A percentile compares a stretch with the other conserved stretches of the same genome.
Evolutionary conservation across 1,140 invertebrate genomes (phyloP).

Genomic region (Chlorops oryzae): DNA sequence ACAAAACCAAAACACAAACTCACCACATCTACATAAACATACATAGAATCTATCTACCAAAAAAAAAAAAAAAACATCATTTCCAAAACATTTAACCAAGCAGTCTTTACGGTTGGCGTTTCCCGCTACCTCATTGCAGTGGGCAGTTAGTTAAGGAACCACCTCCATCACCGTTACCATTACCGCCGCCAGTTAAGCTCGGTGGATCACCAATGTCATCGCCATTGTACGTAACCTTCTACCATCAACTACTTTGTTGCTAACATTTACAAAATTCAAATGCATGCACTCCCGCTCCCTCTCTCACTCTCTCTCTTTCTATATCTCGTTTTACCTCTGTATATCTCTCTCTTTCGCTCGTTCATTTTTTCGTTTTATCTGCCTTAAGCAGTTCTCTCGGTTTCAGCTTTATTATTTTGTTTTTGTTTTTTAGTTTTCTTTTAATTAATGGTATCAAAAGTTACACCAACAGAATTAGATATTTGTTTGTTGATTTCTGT

Average conservation of each 20-base stretch:
- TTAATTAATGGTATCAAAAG: neutral
- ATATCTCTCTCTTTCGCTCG: neutral
- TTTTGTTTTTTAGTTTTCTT: neutral
- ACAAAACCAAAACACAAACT: constrained; percentile 3
- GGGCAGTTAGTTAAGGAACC: constrained; percentile 67
- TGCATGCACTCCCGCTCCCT: too few relatives aligned
- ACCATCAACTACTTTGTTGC: too few relatives aligned
- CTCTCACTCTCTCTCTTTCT: too few relatives aligned
- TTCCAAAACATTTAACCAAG: constrained; percentile 47
- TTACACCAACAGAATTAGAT: too few relatives aligned
- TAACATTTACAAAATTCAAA: too few relatives aligned
- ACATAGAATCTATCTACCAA: constrained; percentile 4
- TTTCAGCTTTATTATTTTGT: too few relatives aligned
- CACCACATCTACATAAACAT: too few relatives aligned
- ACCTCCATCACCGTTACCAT: constrained; percentile 66
- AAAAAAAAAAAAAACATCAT: constrained; percentile 7
- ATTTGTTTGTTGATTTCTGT: too few relatives aligned
- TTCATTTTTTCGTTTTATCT: neutral
- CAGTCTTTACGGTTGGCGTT: constrained; percentile 89
- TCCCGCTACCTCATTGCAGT: constrained; percentile 86
- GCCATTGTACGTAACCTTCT: constrained; percentile 60
- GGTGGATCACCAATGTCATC: constrained; percentile 60
- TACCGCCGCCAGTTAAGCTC: constrained; percentile 67
- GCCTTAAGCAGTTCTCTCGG: too few relatives aligned
- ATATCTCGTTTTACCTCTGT: too few relatives aligned